Evolutionary conservation across 2,113 vertebrate species (phyloP).

Genomic region (Mirza zaza): DNA sequence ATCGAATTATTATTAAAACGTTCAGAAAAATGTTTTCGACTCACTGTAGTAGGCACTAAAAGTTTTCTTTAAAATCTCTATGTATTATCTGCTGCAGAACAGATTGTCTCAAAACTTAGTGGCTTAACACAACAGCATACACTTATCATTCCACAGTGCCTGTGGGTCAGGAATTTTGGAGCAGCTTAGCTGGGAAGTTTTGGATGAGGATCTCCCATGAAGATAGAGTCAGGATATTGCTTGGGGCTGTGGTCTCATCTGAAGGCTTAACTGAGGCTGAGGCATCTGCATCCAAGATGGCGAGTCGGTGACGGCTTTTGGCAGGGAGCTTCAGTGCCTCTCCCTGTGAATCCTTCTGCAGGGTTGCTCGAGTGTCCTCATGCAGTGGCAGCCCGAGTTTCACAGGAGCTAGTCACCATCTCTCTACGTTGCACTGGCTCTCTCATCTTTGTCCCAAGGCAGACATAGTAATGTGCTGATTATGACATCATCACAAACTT

Average conservation of each 20-base stretch:
- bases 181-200: neutral
- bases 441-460: neutral
- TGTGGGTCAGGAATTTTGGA: neutral
- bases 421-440: neutral
- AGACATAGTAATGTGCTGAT: no score
- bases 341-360: neutral
- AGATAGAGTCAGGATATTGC: neutral
- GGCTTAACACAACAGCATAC: neutral
- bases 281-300: neutral
- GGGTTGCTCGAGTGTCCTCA: neutral
- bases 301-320: neutral
- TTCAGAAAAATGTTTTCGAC: neutral
- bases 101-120: neutral
- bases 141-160: neutral
- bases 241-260: neutral
- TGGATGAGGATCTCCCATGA: neutral
- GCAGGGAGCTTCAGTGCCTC: neutral
- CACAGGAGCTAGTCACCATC: neutral
- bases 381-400: neutral
- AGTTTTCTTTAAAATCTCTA: neutral
- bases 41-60: neutral
- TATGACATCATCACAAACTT: neutral
- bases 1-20: neutral
- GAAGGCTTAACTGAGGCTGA: neutral
- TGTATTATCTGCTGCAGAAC: neutral